A percentile compares a stretch with the other conserved stretches of the same genome.
These are phyloP conservation scores for Platycheirus albimanus DNA, from an alignment of 2,888 invertebrate species.

Conservation along the genomic window DNA sequence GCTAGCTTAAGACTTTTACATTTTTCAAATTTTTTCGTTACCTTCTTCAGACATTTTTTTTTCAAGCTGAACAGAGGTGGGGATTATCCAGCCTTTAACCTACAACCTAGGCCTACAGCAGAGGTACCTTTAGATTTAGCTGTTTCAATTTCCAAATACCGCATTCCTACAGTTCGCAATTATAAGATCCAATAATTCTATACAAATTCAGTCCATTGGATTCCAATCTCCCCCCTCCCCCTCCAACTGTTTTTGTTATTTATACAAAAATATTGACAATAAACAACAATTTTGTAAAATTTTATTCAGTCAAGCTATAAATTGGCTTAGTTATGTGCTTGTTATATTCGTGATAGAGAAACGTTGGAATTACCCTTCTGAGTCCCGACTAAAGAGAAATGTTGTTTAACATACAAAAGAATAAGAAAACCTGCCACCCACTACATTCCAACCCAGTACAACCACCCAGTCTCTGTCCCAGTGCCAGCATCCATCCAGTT, in stretches of 20 bases:
- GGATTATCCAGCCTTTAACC: no score
- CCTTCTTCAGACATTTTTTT: no score
- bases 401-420: not conserved
- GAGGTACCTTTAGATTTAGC: no score
- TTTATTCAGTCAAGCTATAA: not conserved
- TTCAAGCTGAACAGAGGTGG: no score
- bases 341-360: not conserved
- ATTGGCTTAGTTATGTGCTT: not conserved
- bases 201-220: no score
- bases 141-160: no score
- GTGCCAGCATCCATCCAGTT: constrained; percentile 28
- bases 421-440: not conserved
- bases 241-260: not conserved
- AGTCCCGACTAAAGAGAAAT: not conserved
- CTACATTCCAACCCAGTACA: constrained; percentile 12
- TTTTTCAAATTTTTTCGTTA: no score
- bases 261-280: not conserved
- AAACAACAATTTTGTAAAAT: not conserved
- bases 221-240: no score
- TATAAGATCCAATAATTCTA: no score
- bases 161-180: no score
- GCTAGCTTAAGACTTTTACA: no score
- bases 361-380: constrained; percentile 22
- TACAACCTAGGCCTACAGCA: no score
- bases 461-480: not conserved